Evolutionary conservation across 2,113 vertebrate genomes (phyloP).

Genomic region (Brevimyrus niger): DNA sequence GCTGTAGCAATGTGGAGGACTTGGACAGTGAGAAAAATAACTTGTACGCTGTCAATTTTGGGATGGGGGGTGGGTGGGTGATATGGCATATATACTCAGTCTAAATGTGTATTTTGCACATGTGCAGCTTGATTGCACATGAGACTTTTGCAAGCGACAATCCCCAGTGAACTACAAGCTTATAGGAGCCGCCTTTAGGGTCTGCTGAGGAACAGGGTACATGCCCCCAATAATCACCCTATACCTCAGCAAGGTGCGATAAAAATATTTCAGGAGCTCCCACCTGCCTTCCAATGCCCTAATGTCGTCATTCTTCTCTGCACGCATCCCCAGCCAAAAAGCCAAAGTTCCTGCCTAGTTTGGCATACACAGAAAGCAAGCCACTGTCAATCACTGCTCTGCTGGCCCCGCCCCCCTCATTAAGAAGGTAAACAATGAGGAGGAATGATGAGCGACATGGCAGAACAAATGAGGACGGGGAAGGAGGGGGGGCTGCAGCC

Average conservation of each 20-base stretch:
- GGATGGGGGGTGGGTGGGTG: background rate
- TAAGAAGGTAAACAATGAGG: slow-evolving; percentile 99
- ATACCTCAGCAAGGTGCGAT: background rate
- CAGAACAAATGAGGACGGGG: slow-evolving; percentile 72
- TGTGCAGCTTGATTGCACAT: background rate
- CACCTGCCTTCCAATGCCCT: background rate
- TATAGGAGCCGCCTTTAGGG: background rate
- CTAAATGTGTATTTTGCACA: background rate
- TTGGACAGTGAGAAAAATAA: background rate
- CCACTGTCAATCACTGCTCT: slow-evolving; percentile 80
- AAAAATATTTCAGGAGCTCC: background rate
- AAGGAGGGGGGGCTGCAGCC: slow-evolving; percentile 68
- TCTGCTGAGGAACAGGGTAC: background rate
- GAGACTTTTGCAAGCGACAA: background rate
- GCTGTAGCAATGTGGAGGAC: background rate
- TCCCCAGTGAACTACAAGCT: background rate
- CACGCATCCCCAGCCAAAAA: slow-evolving; percentile 63
- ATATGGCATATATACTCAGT: background rate
- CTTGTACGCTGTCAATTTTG: background rate
- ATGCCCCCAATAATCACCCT: background rate
- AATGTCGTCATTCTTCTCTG: slow-evolving; percentile 15
- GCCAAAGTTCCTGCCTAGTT: slow-evolving; percentile 60
- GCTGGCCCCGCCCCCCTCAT: slow-evolving; percentile 91
- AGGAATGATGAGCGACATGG: slow-evolving; percentile 85
- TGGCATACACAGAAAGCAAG: slow-evolving; percentile 53